A percentile compares a stretch with the other conserved stretches of the same genome.
These are phyloP conservation scores for Athalia cordata DNA, from an alignment of 2,888 invertebrate genomes.

Conservation along the genomic window DNA sequence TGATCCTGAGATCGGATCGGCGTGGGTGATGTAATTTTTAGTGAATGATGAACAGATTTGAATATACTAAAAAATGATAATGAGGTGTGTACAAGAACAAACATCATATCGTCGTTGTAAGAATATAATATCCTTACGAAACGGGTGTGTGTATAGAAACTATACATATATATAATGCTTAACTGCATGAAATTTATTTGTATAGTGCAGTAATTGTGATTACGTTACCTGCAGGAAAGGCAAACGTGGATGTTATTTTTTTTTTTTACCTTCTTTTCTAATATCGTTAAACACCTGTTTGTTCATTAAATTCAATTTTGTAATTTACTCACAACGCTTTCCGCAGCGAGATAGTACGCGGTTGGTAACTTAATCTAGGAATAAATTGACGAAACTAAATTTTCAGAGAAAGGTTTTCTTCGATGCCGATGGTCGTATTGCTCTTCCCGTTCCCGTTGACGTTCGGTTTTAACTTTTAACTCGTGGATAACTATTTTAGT, in stretches of 20 bases:
- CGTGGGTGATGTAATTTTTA: constrained; percentile 9
- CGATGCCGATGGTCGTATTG: neutral
- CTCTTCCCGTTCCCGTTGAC: neutral
- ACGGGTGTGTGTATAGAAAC: too few relatives aligned
- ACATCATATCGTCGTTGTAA: too few relatives aligned
- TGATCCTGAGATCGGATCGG: neutral
- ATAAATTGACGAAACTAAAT: constrained; percentile 32
- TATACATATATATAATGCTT: too few relatives aligned
- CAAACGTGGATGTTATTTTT: constrained; percentile 8
- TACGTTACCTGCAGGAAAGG: constrained; percentile 19
- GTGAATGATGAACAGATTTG: constrained; percentile 31
- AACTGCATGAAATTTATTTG: neutral
- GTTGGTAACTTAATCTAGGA: constrained; percentile 41
- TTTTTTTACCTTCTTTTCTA: neutral
- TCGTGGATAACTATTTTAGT: neutral
- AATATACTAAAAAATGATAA: neutral
- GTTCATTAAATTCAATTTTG: constrained; percentile 62
- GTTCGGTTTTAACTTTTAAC: neutral
- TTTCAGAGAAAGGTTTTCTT: constrained; percentile 21
- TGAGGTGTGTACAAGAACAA: constrained; percentile 27
- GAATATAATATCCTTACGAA: too few relatives aligned
- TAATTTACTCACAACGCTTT: constrained; percentile 60
- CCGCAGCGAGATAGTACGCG: constrained; percentile 54
- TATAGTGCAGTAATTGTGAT: neutral
- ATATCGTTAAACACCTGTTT: constrained; percentile 43